phyloP scores from a whole-genome alignment of 2,113 vertebrate genomes.

The Brachirus orientalis region DNA sequence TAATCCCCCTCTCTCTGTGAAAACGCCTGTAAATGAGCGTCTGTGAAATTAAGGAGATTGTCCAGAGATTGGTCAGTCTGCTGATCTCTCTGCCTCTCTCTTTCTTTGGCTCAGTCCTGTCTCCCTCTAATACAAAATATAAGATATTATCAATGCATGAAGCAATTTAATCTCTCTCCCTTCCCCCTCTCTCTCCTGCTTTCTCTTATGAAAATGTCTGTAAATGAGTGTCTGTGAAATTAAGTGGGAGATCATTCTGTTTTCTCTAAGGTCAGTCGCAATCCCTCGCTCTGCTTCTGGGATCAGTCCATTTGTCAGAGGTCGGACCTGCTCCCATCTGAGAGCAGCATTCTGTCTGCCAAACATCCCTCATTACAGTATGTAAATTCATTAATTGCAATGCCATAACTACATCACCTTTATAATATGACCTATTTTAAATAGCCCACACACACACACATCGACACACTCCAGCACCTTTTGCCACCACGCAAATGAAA shows the following conservation, averaged over 20 bases:
- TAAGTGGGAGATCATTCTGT: slow-evolving; percentile 68
- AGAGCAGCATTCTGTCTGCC: slow-evolving; percentile 58
- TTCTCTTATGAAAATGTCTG: slow-evolving; percentile 74
- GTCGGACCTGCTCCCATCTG: slow-evolving; percentile 64
- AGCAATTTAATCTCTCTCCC: slow-evolving; percentile 76
- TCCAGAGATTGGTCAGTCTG: slow-evolving; percentile 67
- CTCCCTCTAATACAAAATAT: slow-evolving; percentile 69
- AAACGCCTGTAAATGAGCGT: slow-evolving; percentile 69
- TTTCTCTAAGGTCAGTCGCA: slow-evolving; percentile 63
- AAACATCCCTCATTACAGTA: slow-evolving; percentile 74
- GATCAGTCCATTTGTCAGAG: slow-evolving; percentile 75
- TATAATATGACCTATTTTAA: slow-evolving; percentile 63
- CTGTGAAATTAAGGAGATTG: slow-evolving; percentile 73
- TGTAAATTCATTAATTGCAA: slow-evolving; percentile 80
- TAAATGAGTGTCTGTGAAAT: slow-evolving; percentile 78
- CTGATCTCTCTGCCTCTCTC: slow-evolving; percentile 41
- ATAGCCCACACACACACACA: slow-evolving; percentile 9
- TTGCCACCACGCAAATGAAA: slow-evolving; percentile 41
- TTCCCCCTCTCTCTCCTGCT: slow-evolving; percentile 39
- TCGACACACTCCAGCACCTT: slow-evolving; percentile 15
- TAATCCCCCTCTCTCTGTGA: slow-evolving; percentile 62
- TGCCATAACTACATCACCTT: slow-evolving; percentile 62
- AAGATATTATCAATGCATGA: slow-evolving; percentile 81
- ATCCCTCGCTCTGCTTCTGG: slow-evolving; percentile 26
- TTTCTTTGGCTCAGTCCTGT: slow-evolving; percentile 44